Base-by-base conservation (phyloP, 1,140 invertebrate species). In the Neuroterus valhalla region DNA sequence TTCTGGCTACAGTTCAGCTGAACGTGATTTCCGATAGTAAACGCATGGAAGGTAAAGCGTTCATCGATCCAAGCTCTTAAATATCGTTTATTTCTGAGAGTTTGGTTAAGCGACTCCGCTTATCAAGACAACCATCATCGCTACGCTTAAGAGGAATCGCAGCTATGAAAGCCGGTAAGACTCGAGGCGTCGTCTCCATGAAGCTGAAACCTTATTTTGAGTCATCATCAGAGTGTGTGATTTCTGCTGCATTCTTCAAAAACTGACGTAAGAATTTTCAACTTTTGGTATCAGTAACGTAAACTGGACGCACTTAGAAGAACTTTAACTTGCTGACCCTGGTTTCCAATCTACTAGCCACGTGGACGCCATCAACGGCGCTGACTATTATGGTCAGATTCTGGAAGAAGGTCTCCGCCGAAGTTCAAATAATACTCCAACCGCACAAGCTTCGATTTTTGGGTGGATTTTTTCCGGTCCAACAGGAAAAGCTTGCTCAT, bases 381-480 rank as follows among this genome's bases (percentile, higher is more conserved):
- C 50, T 6, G 50, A 55, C 23, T 55, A 55, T 12, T 55, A 55
- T 55, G 50, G 50, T 12, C 23, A n/a, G n/a, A n/a, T n/a, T n/a
- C n/a, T n/a, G n/a, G n/a, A n/a, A 23, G 19, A 55, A 11, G 19
- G 50, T 1, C 10, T 55, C 14, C 19, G 50, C 12, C 50, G 50
- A 12, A 21, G 50, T 8, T 26, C 50, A 2, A 11, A 3, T 11
- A 11, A 6, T 0, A 23, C 44, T 2, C 44, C 8, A 15, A 45
- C 45, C 15, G 1, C 14, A 10, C 44, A 45, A 45, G 44, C 50
- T 2, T 23, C 50, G 1, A 55, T 55, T 11, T 55, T 55, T 6
- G 50, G 19, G 21, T 55, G 50, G 50, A 55, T 55, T 21, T 23
- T 55, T 3, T 55, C 23, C 23, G 50, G 50, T 1, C 19, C 50